A percentile compares a stretch with the other conserved stretches of the same genome.
phyloP scores from a whole-genome alignment of 2,113 vertebrate species.

The Recurvirostra avosetta region DNA sequence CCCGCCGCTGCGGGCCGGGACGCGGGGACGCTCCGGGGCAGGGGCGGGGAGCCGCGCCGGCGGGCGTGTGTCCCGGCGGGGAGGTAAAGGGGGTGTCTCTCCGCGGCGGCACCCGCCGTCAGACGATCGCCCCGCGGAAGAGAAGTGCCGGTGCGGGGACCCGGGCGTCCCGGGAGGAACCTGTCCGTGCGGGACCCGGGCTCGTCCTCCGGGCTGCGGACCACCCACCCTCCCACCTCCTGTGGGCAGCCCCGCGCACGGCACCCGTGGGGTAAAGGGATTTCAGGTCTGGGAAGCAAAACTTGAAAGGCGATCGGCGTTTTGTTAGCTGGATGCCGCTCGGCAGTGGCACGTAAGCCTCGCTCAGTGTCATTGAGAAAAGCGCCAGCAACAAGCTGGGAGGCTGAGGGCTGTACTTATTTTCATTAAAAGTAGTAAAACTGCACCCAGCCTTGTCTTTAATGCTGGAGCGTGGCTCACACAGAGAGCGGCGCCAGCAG shows the following conservation, averaged over 20 bases:
- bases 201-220: neutral
- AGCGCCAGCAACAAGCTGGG: neutral
- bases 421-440: neutral
- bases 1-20: neutral
- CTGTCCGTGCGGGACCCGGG: neutral
- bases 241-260: neutral
- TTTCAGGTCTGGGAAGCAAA: accelerated
- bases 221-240: no score
- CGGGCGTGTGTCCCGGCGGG: neutral
- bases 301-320: neutral
- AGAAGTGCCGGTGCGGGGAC: neutral
- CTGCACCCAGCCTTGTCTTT: neutral
- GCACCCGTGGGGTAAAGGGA: neutral
- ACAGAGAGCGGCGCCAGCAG: neutral
- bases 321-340: accelerated
- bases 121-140: neutral
- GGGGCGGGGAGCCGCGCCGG: neutral
- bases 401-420: neutral
- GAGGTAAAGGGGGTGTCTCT: no score
- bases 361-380: neutral
- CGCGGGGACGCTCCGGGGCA: neutral
- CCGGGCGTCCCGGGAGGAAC: neutral
- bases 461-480: neutral
- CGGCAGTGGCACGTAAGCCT: accelerated
- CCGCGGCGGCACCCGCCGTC: neutral